Percentiles rank a stretch among this genome's conserved stretches.
These are phyloP conservation scores for Echinarachnius parma DNA, from an alignment of 53 echinoderm and acorn worm species.

Conservation along the genomic window DNA sequence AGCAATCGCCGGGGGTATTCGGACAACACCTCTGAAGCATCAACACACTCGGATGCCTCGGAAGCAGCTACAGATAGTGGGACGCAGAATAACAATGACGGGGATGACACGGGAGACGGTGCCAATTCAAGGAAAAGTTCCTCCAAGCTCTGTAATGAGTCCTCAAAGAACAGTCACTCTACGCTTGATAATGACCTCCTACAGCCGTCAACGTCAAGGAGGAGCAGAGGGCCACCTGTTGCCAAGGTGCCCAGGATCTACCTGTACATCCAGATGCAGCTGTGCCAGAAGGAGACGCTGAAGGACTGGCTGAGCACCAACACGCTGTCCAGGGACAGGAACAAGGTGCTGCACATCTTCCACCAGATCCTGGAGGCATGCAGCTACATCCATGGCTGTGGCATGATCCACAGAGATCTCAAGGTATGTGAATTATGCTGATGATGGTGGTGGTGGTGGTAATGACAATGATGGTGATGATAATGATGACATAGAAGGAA, in stretches of 20 bases:
- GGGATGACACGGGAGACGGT: not conserved
- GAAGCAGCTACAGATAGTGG: slow-evolving; percentile 8
- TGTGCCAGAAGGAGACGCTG: slow-evolving; percentile 89
- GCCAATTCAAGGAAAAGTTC: too few species aligned
- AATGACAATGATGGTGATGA: too few species aligned
- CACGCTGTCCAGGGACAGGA: slow-evolving; percentile 64
- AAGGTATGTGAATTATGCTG: slow-evolving; percentile 73
- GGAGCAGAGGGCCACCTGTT: too few species aligned
- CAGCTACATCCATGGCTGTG: slow-evolving; percentile 83
- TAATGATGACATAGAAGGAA: too few species aligned
- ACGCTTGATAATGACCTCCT: too few species aligned
- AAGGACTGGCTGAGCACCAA: slow-evolving; percentile 90
- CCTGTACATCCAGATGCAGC: slow-evolving; percentile 98
- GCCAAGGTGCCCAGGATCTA: slow-evolving; percentile 62
- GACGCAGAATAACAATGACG: not conserved
- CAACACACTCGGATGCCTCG: not conserved
- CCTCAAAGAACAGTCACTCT: too few species aligned
- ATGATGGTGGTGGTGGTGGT: too few species aligned
- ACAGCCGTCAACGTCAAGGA: too few species aligned
- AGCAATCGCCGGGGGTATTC: slow-evolving; percentile 18
- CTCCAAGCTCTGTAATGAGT: too few species aligned
- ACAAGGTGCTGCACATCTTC: slow-evolving; percentile 80
- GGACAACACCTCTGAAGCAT: not conserved
- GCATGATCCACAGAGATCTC: slow-evolving; percentile 95
- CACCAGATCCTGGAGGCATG: slow-evolving; percentile 85